Base-by-base conservation (phyloP, 2,797 vertebrate genomes). In the Bradypodion ventrale region DNA sequence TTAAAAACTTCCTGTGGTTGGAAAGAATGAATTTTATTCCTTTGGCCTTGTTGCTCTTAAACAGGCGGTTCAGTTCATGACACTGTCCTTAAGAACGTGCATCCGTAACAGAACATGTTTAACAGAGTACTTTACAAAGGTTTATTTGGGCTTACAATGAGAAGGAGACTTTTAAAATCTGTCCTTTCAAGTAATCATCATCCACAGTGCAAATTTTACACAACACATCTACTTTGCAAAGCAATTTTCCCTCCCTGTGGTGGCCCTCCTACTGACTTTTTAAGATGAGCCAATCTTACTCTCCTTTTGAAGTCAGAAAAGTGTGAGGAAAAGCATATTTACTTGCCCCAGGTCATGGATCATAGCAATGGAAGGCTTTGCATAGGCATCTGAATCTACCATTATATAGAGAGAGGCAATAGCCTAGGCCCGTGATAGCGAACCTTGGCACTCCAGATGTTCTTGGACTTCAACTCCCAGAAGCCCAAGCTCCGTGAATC, bases 11-110 rank as follows among this genome's bases (percentile, higher is more conserved):
- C 84, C 74, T 2, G 46, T 0, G 42, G 23, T 68, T 87, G 23
- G 49, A 80, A 87, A 27, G 70, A 65, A 23, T 32, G 13, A 91
- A 87, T 49, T 15, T 60, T 78, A 80, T 46, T 89, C 76, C 23
- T n/a, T 65, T 65, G 60, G 66, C 6, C 29, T 62, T 46, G 5
- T 35, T 82, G 77, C 70, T 66, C 42, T 70, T 68, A 35, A 84
- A 13, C 75, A 75, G 15, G 44, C 37, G 19, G 78, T 35, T 60
- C 1, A 63, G 69, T 56, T 80, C 3, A 80, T 46, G 15, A 75
- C n/a, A 80, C 49, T 0, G 40, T 0, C 40, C 60, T n/a, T 72
- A 78, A 72, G 84, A 7, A 75, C 46, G 35, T 32, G 7, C 0
- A 0, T 68, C 83, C 82, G 85, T 83, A 85, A 4, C 8, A 84